Evolutionary conservation across 2,113 vertebrate species (phyloP), one percentile per base, ranked within the genome.

Genomic region (Pyxicephalus adspersus): DNA sequence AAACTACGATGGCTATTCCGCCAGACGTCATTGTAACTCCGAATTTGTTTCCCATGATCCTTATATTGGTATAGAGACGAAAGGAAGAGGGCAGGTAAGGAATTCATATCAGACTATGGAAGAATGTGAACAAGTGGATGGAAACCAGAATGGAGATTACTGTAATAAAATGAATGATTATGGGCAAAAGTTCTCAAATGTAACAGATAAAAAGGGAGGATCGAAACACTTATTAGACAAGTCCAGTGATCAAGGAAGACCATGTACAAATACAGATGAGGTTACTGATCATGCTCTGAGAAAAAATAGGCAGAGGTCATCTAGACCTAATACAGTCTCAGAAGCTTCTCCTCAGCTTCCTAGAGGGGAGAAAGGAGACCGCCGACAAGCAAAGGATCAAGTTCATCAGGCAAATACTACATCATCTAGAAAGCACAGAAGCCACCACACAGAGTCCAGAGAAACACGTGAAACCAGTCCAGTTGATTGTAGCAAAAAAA

Each of bases 351-450:
- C 28, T 16, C 19, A 22, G 76, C 28, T 50, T 34, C 78, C 63
- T 28, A 23, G 63, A 80, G 5, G 84, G 87, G 18, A 71, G 72
- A 88, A 87, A 61, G 63, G 20, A 85, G 76, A 77, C 58, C 60
- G 82, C 64, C 85, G 76, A 61, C 65, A 84, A 5, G 8, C 72
- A 45, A 63, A 70, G 25, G 20, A 7, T 67, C 66, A 28, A 60
- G 2, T 45, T 57, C 83, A 0, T 74, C 25, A 74, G 2, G 66
- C 29, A 67, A 78, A 80, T 70, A 86, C 84, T 68, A 22, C 23
- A 45, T 73, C 80, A 85, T 28, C 77, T 76, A 88, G 88, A 75
- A 89, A 87, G 81, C 84, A 55, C 5, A 85, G 86, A 88, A 72
- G 64, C 20, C 68, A 77, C 81, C 86, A 77, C 85, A 68, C 79